Evolutionary conservation across 2,888 invertebrate species (phyloP).

Genomic region (Megaustenia siamemsis): DNA sequence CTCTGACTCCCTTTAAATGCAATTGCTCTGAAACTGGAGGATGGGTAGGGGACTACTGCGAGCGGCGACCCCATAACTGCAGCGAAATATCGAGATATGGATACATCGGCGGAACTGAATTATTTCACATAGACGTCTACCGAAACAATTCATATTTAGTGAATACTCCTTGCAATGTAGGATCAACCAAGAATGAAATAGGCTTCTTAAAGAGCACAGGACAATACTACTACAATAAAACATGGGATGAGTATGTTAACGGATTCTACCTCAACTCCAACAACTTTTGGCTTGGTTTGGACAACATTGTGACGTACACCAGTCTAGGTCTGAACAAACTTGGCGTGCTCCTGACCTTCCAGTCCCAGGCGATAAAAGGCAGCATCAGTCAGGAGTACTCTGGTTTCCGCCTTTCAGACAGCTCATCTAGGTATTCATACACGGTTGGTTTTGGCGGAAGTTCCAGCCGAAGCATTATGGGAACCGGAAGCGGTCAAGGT

Average conservation of each 20-base stretch:
- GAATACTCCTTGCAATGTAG: constrained; percentile 4
- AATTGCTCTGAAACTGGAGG: constrained; percentile 7
- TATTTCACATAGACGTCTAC: constrained; percentile 2
- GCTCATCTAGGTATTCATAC: constrained; percentile 1
- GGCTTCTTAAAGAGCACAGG: constrained; percentile 16
- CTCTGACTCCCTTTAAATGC: background rate
- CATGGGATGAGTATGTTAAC: constrained; percentile 2
- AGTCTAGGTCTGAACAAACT: background rate
- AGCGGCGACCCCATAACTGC: constrained; percentile 17
- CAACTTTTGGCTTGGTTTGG: constrained; percentile 17
- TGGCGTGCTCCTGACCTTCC: background rate
- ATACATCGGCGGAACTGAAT: background rate
- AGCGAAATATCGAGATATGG: background rate
- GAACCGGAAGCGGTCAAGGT: background rate
- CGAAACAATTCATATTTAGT: background rate
- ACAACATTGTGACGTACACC: background rate
- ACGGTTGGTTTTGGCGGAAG: background rate
- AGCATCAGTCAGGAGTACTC: background rate
- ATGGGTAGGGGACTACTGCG: constrained; percentile 21
- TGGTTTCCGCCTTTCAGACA: constrained; percentile 1
- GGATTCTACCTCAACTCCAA: constrained; percentile 6
- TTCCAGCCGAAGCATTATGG: background rate
- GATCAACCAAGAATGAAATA: background rate
- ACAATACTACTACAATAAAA: background rate
- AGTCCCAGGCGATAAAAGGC: background rate